Evolutionary conservation across 1,140 invertebrate genomes (phyloP).

Genomic region (Condylostylus longicornis): DNA sequence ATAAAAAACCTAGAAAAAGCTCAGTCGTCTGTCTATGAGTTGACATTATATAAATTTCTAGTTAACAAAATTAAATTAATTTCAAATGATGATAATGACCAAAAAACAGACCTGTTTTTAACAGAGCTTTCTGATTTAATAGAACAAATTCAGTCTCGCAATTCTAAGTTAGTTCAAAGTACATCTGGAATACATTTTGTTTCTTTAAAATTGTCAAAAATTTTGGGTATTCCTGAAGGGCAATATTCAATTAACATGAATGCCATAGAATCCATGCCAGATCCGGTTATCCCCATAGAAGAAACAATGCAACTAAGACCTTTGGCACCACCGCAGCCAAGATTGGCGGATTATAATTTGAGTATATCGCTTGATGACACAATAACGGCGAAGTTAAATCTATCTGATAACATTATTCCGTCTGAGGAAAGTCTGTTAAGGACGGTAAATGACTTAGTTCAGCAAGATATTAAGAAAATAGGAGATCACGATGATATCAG

Average conservation of each 20-base stretch:
- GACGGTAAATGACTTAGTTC: conserved; percentile 21
- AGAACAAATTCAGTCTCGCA: conserved; percentile 24
- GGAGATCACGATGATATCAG: conserved; percentile 7
- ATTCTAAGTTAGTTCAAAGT: conserved; percentile 24
- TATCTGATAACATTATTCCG: conserved; percentile 25
- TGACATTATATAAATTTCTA: conserved; percentile 19
- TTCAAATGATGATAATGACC: conserved; percentile 22
- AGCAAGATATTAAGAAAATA: conserved; percentile 9
- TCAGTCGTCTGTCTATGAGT: conserved; percentile 3
- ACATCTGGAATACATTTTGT: conserved; percentile 28
- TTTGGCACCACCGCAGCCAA: conserved; percentile 1
- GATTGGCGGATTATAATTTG: conserved; percentile 19
- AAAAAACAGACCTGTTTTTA: conserved; percentile 26
- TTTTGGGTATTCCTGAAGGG: conserved; percentile 27
- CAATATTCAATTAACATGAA: conserved; percentile 28
- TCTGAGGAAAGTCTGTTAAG: conserved; percentile 27
- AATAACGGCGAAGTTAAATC: conserved; percentile 24
- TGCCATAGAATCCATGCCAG: conserved; percentile 13
- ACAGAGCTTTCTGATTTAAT: conserved; percentile 25
- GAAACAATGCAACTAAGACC: not conserved
- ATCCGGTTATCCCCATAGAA: not conserved
- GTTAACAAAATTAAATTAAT: conserved; percentile 20
- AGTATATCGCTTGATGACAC: conserved; percentile 29
- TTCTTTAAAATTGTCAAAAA: conserved; percentile 17
- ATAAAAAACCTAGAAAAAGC: not conserved